These are phyloP conservation scores for Sturnus vulgaris DNA, from an alignment of 2,113 vertebrate species.

Conservation along the genomic window DNA sequence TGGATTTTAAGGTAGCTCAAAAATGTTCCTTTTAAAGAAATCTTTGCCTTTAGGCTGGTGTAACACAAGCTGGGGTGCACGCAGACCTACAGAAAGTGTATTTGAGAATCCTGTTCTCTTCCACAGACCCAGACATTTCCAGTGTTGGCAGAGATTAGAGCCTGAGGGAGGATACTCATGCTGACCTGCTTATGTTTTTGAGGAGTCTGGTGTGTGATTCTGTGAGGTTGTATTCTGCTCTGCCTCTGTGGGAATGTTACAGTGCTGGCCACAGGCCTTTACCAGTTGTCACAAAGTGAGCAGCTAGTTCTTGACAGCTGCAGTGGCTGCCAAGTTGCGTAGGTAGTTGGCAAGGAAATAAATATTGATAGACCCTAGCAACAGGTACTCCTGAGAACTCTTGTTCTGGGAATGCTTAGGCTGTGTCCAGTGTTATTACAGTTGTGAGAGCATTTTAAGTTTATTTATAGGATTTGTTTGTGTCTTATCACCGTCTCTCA, in stretches of 20 bases:
- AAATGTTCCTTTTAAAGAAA: neutral
- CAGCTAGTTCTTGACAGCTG: constrained; percentile 13
- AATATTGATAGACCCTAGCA: constrained; percentile 51
- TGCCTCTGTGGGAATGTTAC: neutral
- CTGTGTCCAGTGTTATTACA: neutral
- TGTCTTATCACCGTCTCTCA: neutral
- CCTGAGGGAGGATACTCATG: neutral
- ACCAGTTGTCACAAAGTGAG: neutral
- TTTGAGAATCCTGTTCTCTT: neutral
- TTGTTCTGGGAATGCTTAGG: constrained; percentile 24
- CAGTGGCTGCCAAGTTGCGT: constrained; percentile 5
- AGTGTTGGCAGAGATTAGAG: neutral
- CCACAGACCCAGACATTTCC: neutral
- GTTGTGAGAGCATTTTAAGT: neutral
- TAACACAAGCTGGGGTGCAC: neutral
- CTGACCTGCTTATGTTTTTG: constrained; percentile 23
- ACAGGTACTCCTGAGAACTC: constrained; percentile 33
- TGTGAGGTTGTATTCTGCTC: neutral
- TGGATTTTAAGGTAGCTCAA: neutral
- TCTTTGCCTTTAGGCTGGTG: neutral
- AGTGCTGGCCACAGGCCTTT: neutral
- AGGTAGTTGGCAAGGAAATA: constrained; percentile 38
- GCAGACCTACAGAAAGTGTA: accelerated
- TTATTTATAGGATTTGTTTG: constrained; percentile 37
- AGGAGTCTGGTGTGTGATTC: constrained; percentile 13